Evolutionary conservation across 2,797 vertebrate species (phyloP), one percentile per base, ranked within the genome.

Genomic region (Muraenolepis orangiensis): DNA sequence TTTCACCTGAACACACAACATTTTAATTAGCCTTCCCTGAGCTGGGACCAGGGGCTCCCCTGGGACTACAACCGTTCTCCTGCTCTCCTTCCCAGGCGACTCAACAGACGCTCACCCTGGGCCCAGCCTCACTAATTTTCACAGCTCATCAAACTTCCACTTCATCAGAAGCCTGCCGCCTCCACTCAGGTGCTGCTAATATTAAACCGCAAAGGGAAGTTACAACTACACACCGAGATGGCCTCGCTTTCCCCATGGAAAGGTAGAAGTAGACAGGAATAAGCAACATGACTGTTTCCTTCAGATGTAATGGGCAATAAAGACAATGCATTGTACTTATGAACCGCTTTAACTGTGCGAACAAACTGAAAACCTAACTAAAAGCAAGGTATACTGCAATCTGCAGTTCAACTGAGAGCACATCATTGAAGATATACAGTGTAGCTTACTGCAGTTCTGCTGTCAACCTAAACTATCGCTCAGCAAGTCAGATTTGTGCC

Each of bases 21-120:
- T 91, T 93, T 93, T 93, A 93, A 93, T 93, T 90, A 64, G 92
- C 79, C 76, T n/a, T 70, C 73, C 74, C 82, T 85, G 84, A 82
- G 71, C 75, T 77, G 89, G 86, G 88, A 88, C 81, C 64, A n/a
- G 13, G n/a, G 36, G 76, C 46, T 91, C 90, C 85, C 90, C 26
- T 16, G 84, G 82, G 91, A 80, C 46, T 32, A 69, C 70, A 77
- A 82, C 29, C 72, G 81, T 86, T 90, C 83, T 76, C 76, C 74
- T 82, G 76, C 80, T 89, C 71, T 74, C 34, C 6, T 74, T 90
- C 88, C 91, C 87, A 84, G 11, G 88, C 81, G 86, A 87, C 73
- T 86, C 70, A 87, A 88, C 85, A 89, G 76, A 66, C 20, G 76
- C 13, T 26, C 81, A 74, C 74, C 26, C 42, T 61, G 81, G 30